These are phyloP conservation scores for Muricea muricata DNA, from an alignment of 92 coral and sea anemone species.

Conservation along the genomic window DNA sequence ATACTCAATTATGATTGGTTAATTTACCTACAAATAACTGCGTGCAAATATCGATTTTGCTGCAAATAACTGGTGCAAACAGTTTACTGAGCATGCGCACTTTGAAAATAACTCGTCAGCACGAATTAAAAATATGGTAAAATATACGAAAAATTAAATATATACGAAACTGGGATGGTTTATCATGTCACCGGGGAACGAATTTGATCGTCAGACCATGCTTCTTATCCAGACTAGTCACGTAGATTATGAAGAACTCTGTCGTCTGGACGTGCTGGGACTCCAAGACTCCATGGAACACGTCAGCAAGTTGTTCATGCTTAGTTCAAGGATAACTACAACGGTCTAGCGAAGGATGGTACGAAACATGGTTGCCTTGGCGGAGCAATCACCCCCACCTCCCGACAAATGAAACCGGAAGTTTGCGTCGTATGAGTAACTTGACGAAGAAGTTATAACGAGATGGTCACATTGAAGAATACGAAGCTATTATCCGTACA, in stretches of 20 bases:
- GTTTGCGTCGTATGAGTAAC: conserved; percentile 6
- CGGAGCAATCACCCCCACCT: conserved; percentile 32
- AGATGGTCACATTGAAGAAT: background rate
- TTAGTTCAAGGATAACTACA: conserved; percentile 41
- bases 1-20: too few species aligned
- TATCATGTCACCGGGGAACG: conserved; percentile 34
- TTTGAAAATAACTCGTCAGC: too few species aligned
- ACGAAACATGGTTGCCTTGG: conserved; percentile 18
- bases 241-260: conserved; percentile 26
- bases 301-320: conserved; percentile 20
- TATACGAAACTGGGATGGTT: conserved; percentile 50
- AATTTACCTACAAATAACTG: too few species aligned
- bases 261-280: conserved; percentile 41
- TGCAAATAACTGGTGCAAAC: too few species aligned
- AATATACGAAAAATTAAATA: too few species aligned
- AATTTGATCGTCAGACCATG: conserved; percentile 3
- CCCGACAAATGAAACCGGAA: conserved; percentile 18
- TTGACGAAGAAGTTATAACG: background rate
- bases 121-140: too few species aligned
- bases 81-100: too few species aligned
- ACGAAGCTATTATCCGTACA: background rate
- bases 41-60: too few species aligned
- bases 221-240: conserved; percentile 18
- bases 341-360: conserved; percentile 44
- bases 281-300: conserved; percentile 15